A percentile compares a stretch with the other conserved stretches of the same genome.
Evolutionary conservation across 2,113 vertebrate species (phyloP).

Genomic region (Ia io): DNA sequence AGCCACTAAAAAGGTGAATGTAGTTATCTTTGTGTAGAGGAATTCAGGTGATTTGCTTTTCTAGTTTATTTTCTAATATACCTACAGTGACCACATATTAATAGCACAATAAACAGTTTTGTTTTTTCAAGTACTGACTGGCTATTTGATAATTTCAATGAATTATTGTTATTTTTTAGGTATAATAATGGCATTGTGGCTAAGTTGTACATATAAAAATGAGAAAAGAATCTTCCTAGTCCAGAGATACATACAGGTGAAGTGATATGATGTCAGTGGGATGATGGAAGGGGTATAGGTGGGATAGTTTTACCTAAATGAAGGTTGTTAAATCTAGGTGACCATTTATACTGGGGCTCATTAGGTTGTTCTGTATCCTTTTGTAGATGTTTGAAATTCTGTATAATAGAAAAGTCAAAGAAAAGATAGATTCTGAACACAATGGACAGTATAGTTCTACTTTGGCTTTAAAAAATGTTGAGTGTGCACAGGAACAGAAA

Average conservation of each 20-base stretch:
- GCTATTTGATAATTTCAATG: background rate
- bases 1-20: background rate
- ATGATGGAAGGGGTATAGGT: background rate
- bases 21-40: background rate
- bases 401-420: background rate
- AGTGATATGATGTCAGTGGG: background rate
- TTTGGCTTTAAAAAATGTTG: background rate
- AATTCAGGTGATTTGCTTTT: background rate
- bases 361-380: background rate
- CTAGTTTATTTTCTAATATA: slow-evolving; percentile 11
- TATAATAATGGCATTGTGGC: background rate
- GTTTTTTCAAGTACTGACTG: background rate
- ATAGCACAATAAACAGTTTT: background rate
- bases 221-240: background rate
- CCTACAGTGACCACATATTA: background rate
- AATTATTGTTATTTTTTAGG: background rate
- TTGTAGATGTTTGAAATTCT: background rate
- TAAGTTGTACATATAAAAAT: background rate
- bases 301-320: background rate
- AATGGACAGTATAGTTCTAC: background rate
- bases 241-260: background rate
- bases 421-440: background rate
- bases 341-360: background rate
- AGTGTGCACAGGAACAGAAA: background rate
- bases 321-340: background rate